Percentiles rank a stretch among this genome's conserved stretches.
These are phyloP conservation scores for Novumbra hubbsi DNA, from an alignment of 2,797 vertebrate species.

Conservation along the genomic window DNA sequence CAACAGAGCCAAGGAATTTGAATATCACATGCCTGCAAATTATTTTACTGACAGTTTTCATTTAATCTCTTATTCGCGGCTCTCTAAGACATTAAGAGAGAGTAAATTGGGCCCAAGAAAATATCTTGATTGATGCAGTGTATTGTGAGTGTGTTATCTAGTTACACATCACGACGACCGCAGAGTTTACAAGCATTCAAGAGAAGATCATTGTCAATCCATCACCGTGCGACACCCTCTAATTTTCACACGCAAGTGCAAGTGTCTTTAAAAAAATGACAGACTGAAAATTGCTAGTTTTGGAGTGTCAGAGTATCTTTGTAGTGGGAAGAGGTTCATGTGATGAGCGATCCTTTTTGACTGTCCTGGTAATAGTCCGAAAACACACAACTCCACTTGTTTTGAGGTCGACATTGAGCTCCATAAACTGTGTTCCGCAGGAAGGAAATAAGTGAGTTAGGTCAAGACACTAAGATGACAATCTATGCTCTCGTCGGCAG, in stretches of 20 bases:
- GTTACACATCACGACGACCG: constrained; percentile 28
- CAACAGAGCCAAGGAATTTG: constrained; percentile 45
- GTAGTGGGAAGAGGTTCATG: neutral
- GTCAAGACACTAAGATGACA: neutral
- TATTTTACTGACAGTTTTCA: constrained; percentile 29
- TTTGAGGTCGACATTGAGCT: neutral
- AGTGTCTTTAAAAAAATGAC: constrained; percentile 2
- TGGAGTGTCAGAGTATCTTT: neutral
- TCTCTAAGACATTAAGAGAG: constrained; percentile 32
- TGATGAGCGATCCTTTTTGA: constrained; percentile 9
- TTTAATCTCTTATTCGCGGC: constrained; percentile 26
- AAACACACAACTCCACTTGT: neutral
- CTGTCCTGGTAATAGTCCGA: constrained; percentile 9
- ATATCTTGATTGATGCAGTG: constrained; percentile 29
- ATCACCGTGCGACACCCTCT: neutral
- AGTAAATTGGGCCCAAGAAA: constrained; percentile 38
- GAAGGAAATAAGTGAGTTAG: neutral
- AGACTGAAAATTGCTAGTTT: neutral
- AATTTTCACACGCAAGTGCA: neutral
- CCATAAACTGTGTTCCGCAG: neutral
- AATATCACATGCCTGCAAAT: constrained; percentile 38
- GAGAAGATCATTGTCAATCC: neutral
- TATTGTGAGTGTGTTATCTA: constrained; percentile 38
- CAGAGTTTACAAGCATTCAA: constrained; percentile 12
- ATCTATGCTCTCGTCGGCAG: neutral